These are phyloP conservation scores for Probaryconus sp. DNA, from an alignment of 1,140 invertebrate genomes.

Conservation along the genomic window DNA sequence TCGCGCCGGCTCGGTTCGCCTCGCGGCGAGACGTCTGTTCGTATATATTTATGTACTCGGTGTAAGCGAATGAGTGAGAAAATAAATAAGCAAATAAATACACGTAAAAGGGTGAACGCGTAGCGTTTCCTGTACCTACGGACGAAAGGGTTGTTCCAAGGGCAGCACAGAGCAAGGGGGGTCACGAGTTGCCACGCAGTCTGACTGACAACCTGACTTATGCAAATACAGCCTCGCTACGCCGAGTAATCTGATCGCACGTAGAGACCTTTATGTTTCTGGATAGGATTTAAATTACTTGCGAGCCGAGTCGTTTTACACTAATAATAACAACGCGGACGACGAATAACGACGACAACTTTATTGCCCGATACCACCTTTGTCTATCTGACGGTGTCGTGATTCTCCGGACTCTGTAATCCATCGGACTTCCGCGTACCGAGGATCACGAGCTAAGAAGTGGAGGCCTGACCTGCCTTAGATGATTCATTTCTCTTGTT, in stretches of 20 bases:
- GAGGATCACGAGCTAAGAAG: constrained; percentile 29
- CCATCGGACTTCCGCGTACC: constrained; percentile 28
- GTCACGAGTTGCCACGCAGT: constrained; percentile 75
- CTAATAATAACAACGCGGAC: constrained; percentile 68
- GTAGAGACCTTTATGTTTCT: constrained; percentile 67
- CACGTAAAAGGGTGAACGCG: constrained; percentile 56
- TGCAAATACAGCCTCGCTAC: constrained; percentile 76
- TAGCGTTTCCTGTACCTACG: constrained; percentile 53
- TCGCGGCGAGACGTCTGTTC: constrained; percentile 41
- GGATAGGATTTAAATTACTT: constrained; percentile 76
- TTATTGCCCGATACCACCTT: constrained; percentile 57
- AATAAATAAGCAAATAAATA: constrained; percentile 64
- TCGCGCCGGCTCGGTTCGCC: constrained; percentile 37
- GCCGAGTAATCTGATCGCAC: constrained; percentile 74
- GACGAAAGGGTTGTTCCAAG: constrained; percentile 68
- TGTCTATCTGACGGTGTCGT: constrained; percentile 38
- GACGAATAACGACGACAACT: constrained; percentile 67
- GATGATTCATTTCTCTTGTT: no score
- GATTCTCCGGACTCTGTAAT: constrained; percentile 12
- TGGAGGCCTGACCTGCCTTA: no score
- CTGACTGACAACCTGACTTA: constrained; percentile 79
- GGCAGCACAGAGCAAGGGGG: constrained; percentile 70
- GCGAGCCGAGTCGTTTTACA: constrained; percentile 68
- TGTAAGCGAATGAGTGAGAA: constrained; percentile 18
- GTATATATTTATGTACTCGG: constrained; percentile 25